Evolutionary conservation across 2,888 invertebrate genomes (phyloP).

Genomic region (Theristus sp.): DNA sequence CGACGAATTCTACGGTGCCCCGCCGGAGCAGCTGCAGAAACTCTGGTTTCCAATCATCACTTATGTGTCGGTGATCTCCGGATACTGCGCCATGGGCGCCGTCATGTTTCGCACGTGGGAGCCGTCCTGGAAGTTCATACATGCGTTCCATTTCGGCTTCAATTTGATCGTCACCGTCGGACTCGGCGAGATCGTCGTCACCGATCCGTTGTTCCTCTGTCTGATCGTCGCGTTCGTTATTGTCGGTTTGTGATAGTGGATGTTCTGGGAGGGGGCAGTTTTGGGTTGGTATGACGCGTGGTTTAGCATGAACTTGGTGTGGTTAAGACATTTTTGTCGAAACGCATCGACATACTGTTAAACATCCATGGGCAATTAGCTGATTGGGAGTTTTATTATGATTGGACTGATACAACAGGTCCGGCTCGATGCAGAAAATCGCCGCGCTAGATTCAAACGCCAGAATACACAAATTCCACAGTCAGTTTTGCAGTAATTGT

Average conservation of each 20-base stretch:
- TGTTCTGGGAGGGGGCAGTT: too few species aligned
- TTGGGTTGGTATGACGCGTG: background rate
- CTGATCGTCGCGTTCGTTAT: slow-evolving; percentile 29
- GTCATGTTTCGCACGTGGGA: slow-evolving; percentile 29
- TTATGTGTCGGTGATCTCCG: slow-evolving; percentile 26
- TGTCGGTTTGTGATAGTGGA: slow-evolving; percentile 16
- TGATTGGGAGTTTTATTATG: too few species aligned
- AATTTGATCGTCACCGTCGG: slow-evolving; percentile 30
- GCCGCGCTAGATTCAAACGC: too few species aligned
- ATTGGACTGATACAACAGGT: too few species aligned
- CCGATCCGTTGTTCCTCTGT: slow-evolving; percentile 24
- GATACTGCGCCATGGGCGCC: slow-evolving; percentile 28
- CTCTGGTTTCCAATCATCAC: slow-evolving; percentile 29
- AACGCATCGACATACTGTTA: too few species aligned
- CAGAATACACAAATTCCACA: too few species aligned
- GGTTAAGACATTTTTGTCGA: too few species aligned
- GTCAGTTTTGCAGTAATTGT: too few species aligned
- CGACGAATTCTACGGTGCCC: background rate
- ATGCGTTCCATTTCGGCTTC: slow-evolving; percentile 30
- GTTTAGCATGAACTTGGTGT: too few species aligned
- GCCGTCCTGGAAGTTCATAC: slow-evolving; percentile 26
- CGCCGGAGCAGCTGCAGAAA: slow-evolving; percentile 8
- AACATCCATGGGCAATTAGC: too few species aligned
- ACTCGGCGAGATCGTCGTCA: slow-evolving; percentile 27
- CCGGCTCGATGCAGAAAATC: too few species aligned